Conservation (phyloP, 2,113 vertebrate genomes). For the Odontophorus gujanensis region DNA sequence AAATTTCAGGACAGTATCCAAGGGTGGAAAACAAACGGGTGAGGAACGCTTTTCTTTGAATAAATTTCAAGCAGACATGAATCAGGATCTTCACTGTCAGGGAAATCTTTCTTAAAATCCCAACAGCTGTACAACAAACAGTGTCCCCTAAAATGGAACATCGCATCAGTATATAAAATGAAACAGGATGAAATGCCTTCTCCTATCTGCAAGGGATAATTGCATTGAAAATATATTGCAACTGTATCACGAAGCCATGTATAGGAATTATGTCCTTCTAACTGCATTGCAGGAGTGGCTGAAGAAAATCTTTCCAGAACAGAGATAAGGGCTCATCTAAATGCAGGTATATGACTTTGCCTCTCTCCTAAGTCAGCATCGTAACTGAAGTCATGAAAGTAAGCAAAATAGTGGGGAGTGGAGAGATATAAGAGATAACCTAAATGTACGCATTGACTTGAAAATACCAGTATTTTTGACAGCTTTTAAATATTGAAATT, state of each 20-base stretch:
- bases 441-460: neutral
- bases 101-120: neutral
- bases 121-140: neutral
- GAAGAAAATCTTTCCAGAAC: neutral
- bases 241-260: neutral
- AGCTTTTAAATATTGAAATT: neutral
- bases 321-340: neutral
- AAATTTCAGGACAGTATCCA: neutral
- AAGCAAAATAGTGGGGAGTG: neutral
- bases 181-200: neutral
- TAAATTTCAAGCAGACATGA: neutral
- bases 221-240: slow-evolving; percentile 6
- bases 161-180: neutral
- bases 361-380: neutral
- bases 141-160: neutral
- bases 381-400: neutral
- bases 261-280: neutral
- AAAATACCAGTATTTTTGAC: neutral
- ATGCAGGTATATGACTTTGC: neutral
- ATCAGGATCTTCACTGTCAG: neutral
- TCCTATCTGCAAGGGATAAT: neutral
- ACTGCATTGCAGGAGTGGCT: neutral
- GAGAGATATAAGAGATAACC: neutral
- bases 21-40: neutral
- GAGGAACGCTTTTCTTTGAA: neutral